These are phyloP conservation scores for Erebia aethiops DNA, from an alignment of 2,888 invertebrate genomes.

Conservation along the genomic window DNA sequence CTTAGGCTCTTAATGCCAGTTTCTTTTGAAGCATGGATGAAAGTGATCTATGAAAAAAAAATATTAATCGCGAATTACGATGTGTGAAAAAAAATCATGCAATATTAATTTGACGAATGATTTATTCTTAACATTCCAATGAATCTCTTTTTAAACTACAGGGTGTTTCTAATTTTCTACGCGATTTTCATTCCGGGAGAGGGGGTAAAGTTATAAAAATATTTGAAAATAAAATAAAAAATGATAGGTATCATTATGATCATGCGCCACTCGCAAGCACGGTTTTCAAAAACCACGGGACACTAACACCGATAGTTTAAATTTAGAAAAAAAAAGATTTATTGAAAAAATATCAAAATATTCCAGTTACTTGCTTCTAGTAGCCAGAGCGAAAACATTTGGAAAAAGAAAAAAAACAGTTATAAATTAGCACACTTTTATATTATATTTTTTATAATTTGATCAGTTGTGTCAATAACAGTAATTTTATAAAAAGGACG, in stretches of 20 bases:
- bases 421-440: conserved; percentile 59
- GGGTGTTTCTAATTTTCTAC: conserved; percentile 66
- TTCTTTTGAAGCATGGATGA: conserved; percentile 28
- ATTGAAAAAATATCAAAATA: conserved; percentile 52
- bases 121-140: conserved; percentile 61
- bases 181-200: conserved; percentile 71
- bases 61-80: not conserved
- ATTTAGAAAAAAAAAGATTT: conserved; percentile 43
- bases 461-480: conserved; percentile 5
- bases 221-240: conserved; percentile 41
- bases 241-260: conserved; percentile 45
- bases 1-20: conserved; percentile 9
- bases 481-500: not conserved
- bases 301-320: conserved; percentile 68
- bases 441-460: conserved; percentile 26
- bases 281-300: conserved; percentile 50
- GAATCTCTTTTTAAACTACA: conserved; percentile 76
- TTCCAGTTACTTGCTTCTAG: conserved; percentile 81
- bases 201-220: conserved; percentile 48
- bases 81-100: conserved; percentile 34
- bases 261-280: conserved; percentile 74
- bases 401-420: conserved; percentile 56
- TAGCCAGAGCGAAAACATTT: conserved; percentile 81
- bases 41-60: conserved; percentile 26
- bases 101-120: conserved; percentile 21